Conservation (phyloP, 2,113 vertebrate genomes). For the Rostratula benghalensis region DNA sequence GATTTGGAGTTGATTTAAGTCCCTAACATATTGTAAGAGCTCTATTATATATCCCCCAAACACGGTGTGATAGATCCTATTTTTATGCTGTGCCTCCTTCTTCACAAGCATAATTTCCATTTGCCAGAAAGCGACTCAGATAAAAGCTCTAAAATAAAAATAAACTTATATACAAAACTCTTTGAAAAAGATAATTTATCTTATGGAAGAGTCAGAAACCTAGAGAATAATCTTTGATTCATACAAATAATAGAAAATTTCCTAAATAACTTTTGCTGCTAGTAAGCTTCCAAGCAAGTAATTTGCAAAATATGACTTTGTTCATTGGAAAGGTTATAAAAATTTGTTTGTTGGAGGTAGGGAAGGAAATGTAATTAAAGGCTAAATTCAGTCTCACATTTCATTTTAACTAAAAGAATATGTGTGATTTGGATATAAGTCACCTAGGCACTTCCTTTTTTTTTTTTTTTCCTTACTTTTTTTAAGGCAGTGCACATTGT, state of each 20-base stretch:
- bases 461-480: constrained; percentile 37
- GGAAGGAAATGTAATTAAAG: constrained; percentile 82
- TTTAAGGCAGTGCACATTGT: constrained; percentile 68
- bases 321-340: constrained; percentile 73
- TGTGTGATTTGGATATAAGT: constrained; percentile 79
- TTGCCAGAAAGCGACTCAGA: constrained; percentile 39
- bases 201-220: constrained; percentile 7
- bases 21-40: constrained; percentile 19
- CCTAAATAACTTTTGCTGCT: constrained; percentile 66
- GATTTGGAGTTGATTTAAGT: constrained; percentile 20
- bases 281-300: constrained; percentile 70
- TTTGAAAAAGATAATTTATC: constrained; percentile 27
- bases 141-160: constrained; percentile 48
- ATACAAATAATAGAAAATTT: constrained; percentile 75
- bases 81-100: constrained; percentile 31
- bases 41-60: constrained; percentile 29
- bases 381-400: constrained; percentile 78
- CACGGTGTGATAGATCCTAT: not conserved
- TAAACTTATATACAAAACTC: not conserved
- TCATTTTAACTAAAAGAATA: constrained; percentile 78
- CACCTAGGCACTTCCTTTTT: constrained; percentile 77
- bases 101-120: constrained; percentile 50
- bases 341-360: constrained; percentile 80
- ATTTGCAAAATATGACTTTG: constrained; percentile 77
- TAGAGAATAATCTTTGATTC: constrained; percentile 41